phyloP scores from a whole-genome alignment of 2,797 vertebrate species.

The Rhabdomys pumilio region DNA sequence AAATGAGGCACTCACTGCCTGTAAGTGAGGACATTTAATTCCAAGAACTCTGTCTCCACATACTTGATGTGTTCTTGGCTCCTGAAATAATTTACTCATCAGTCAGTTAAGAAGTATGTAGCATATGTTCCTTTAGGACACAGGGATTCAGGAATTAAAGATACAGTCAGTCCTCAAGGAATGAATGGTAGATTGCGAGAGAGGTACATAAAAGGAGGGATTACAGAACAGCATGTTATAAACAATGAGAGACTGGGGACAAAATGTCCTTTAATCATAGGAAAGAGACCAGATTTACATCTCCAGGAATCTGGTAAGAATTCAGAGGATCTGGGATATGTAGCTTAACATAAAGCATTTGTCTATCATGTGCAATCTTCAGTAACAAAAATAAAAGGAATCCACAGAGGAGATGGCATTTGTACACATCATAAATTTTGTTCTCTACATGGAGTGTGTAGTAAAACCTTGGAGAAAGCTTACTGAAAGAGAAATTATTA shows the following conservation, averaged over 20 bases:
- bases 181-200: neutral
- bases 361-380: neutral
- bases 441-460: neutral
- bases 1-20: neutral
- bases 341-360: neutral
- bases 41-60: neutral
- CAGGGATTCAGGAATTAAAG: neutral
- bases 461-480: neutral
- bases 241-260: neutral
- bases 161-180: neutral
- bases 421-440: neutral
- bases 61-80: neutral
- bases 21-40: neutral
- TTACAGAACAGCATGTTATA: neutral
- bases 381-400: neutral
- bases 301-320: neutral
- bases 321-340: neutral
- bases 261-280: neutral
- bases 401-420: neutral
- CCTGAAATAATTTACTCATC: constrained; percentile 30
- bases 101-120: neutral
- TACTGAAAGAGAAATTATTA: neutral
- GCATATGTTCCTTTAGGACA: neutral
- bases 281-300: neutral
- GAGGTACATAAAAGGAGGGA: neutral